Evolutionary conservation across 2,888 invertebrate species (phyloP), one percentile per base, ranked within the genome.

Genomic region (Caenorhabditis macrosperma): DNA sequence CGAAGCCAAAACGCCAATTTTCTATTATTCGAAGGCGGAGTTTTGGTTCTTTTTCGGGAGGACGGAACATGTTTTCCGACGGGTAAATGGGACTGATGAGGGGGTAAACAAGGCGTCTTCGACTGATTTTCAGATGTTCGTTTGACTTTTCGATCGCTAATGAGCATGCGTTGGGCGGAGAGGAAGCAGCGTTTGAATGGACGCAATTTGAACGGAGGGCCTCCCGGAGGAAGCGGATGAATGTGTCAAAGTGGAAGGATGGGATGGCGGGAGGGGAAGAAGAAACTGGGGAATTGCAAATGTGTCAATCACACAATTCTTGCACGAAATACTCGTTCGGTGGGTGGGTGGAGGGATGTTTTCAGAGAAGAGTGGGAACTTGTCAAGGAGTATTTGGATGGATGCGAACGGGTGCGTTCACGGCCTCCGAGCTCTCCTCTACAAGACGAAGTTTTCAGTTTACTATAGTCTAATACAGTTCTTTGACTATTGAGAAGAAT

Each of bases 171-270:
- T 15, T 2, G 17, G 44, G 5, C 2, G 44, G 44, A 44, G 38
- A 15, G 38, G 15, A 12, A 38, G 38, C 38, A 12, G 44, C n/a
- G n/a, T 46, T 38, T 72, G 72, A 72, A 72, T 72, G 72, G 63
- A 63, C 63, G 72, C 72, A 72, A 72, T 72, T 72, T 72, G 72
- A 63, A 72, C 63, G 63, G 57, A n/a, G n/a, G n/a, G n/a, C n/a
- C n/a, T n/a, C n/a, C n/a, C 41, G n/a, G 26, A 33, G 24, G 10
- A 26, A 46, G 22, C 35, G 48, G 38, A 60, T 48, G 60, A 46
- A 46, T 38, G 38, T 38, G 66, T 33, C 44, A 55, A 63, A 20
- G 50, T 22, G 24, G 28, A 44, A 61, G 17, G n/a, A n/a, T n/a
- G n/a, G n/a, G n/a, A n/a, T n/a, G n/a, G n/a, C n/a, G n/a, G n/a